phyloP scores from a whole-genome alignment of 2,888 invertebrate genomes.

The Phania funesta region DNA sequence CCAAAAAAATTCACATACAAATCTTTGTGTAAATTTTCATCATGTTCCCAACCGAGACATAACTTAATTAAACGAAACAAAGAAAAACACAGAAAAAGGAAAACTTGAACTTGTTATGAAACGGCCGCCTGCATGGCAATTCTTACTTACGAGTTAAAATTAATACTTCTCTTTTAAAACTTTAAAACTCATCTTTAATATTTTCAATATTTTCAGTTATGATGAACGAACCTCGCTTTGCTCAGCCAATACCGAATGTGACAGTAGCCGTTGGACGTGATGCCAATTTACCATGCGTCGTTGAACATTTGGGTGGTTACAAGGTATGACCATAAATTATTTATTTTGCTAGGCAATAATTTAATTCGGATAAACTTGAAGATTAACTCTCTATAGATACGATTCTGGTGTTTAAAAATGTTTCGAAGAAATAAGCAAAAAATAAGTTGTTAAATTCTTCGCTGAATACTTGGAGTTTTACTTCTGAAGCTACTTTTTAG shows the following conservation, averaged over 20 bases:
- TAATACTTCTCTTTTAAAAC: conserved; percentile 9
- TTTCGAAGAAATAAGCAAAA: too few relatives aligned
- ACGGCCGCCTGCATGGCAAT: conserved; percentile 12
- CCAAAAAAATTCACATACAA: conserved; percentile 18
- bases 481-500: too few relatives aligned
- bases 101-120: conserved; percentile 14
- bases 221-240: conserved; percentile 92
- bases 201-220: conserved; percentile 83
- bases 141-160: neutral
- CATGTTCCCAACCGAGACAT: conserved; percentile 38
- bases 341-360: neutral
- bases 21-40: conserved; percentile 20
- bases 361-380: neutral
- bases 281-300: conserved; percentile 93
- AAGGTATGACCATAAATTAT: conserved; percentile 84
- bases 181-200: neutral
- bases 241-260: conserved; percentile 95
- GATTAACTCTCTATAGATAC: too few relatives aligned
- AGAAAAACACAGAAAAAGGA: neutral
- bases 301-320: conserved; percentile 93
- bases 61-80: conserved; percentile 53
- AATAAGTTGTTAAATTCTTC: too few relatives aligned
- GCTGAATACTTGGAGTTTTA: too few relatives aligned
- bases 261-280: conserved; percentile 94
- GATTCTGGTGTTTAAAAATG: too few relatives aligned